Evolutionary conservation across 2,888 invertebrate genomes (phyloP).

Genomic region (Agonopterix heracliana): DNA sequence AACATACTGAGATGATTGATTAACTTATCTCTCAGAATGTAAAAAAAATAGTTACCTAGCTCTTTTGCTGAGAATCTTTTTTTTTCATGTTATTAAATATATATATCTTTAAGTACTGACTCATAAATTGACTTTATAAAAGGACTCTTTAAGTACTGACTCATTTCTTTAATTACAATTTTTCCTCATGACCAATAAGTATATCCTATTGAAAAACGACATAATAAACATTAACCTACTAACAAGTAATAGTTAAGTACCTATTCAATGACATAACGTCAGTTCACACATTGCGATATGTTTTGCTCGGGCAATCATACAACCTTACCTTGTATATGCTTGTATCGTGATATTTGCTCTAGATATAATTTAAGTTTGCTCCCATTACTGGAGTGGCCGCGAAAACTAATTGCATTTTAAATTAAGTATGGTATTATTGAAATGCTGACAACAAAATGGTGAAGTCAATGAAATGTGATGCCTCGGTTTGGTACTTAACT

Average conservation of each 20-base stretch:
- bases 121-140: no score
- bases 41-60: no score
- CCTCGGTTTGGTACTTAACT: background rate
- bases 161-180: no score
- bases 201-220: no score
- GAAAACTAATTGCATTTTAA: constrained; percentile 26
- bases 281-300: constrained; percentile 23
- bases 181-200: no score
- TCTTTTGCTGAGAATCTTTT: no score
- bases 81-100: no score
- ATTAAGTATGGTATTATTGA: constrained; percentile 14
- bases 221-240: background rate
- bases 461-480: constrained; percentile 9
- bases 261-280: constrained; percentile 16
- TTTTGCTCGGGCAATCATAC: constrained; percentile 36
- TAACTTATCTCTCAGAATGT: no score
- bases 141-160: no score
- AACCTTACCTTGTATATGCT: constrained; percentile 43
- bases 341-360: constrained; percentile 18
- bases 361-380: constrained; percentile 25
- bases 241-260: background rate
- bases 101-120: no score
- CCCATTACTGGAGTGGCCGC: constrained; percentile 35
- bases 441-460: constrained; percentile 21
- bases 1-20: no score